A percentile compares a stretch with the other conserved stretches of the same genome.
Evolutionary conservation across 2,797 vertebrate genomes (phyloP).

Genomic region (Microctenopoma lineatum): DNA sequence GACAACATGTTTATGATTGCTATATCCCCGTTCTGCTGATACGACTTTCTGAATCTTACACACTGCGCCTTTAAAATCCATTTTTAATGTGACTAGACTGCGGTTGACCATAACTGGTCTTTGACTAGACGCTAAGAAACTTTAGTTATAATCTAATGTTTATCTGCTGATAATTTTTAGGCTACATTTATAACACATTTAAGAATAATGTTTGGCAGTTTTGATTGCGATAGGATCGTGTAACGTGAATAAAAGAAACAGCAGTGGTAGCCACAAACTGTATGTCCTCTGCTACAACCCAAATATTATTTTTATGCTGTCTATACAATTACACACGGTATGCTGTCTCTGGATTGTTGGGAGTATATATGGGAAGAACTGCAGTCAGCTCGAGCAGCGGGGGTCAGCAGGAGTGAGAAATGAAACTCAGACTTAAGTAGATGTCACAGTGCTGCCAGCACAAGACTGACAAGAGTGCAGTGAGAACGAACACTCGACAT

Average conservation of each 20-base stretch:
- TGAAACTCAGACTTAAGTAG: neutral
- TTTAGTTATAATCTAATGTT: neutral
- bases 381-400: neutral
- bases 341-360: neutral
- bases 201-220: neutral
- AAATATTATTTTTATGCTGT: neutral
- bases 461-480: slow-evolving; percentile 5
- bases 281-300: neutral
- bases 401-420: neutral
- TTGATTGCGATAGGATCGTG: neutral
- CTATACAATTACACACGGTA: too few relatives aligned
- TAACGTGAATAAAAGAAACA: too few relatives aligned
- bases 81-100: neutral
- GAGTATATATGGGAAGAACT: neutral
- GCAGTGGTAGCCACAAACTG: neutral
- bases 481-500: neutral
- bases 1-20: too few relatives aligned
- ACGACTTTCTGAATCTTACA: too few relatives aligned
- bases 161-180: neutral
- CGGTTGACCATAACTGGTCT: neutral
- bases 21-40: too few relatives aligned
- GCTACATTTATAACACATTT: neutral
- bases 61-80: too few relatives aligned
- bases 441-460: slow-evolving; percentile 3
- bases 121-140: neutral